These are phyloP conservation scores for Nomada ferruginata DNA, from an alignment of 2,888 invertebrate genomes.

Conservation along the genomic window DNA sequence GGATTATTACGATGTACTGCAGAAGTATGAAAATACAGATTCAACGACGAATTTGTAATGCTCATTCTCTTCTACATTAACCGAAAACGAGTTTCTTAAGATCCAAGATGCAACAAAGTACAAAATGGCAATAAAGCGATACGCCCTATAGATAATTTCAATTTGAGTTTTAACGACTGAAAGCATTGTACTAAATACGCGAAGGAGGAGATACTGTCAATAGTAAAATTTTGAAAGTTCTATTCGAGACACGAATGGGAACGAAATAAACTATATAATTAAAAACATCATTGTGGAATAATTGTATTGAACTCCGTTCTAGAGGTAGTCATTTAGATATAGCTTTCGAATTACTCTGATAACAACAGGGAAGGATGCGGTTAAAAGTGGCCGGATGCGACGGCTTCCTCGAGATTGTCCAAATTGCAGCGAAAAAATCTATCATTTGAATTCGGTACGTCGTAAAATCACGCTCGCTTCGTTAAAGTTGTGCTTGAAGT, in stretches of 20 bases:
- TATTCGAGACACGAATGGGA: slow-evolving; percentile 19
- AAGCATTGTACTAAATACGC: slow-evolving; percentile 9
- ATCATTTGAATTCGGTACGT: slow-evolving; percentile 35
- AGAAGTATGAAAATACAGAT: slow-evolving; percentile 72
- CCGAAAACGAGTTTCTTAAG: not conserved
- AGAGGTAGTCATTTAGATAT: not conserved
- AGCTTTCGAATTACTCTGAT: slow-evolving; percentile 36
- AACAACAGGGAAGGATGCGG: slow-evolving; percentile 68
- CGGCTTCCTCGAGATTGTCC: slow-evolving; percentile 21
- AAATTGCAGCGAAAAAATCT: not conserved
- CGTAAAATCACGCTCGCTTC: slow-evolving; percentile 7
- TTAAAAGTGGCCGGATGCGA: slow-evolving; percentile 58
- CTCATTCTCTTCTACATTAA: slow-evolving; percentile 23
- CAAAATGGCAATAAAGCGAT: slow-evolving; percentile 28
- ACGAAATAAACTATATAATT: slow-evolving; percentile 24
- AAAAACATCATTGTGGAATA: slow-evolving; percentile 13
- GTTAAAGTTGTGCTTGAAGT: not conserved
- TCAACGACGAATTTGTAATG: slow-evolving; percentile 63
- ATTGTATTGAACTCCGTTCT: not conserved
- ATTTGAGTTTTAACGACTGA: not conserved
- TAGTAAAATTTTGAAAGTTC: slow-evolving; percentile 13
- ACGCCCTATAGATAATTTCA: slow-evolving; percentile 1
- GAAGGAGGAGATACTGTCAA: not conserved
- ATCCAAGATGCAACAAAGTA: slow-evolving; percentile 8
- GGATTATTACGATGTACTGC: slow-evolving; percentile 57